Evolutionary conservation across 2,888 invertebrate genomes (phyloP).

Genomic region (Trichopria drosophilae): DNA sequence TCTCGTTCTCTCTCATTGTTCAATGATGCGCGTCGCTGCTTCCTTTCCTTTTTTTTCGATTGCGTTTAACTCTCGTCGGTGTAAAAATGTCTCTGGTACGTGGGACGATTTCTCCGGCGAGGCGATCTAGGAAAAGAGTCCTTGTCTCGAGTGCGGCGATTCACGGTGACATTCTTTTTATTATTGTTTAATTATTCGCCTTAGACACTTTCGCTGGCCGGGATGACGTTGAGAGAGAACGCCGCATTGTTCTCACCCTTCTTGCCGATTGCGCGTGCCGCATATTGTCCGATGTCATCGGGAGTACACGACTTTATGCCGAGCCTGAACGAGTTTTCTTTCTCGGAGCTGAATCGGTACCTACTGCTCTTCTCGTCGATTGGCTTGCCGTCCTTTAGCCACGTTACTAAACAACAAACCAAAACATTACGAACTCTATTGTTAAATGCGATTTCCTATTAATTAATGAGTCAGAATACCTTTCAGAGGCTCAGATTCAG

Average conservation of each 20-base stretch:
- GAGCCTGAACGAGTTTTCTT: constrained; percentile 76
- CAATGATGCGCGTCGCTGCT: no score
- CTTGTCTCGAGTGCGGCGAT: no score
- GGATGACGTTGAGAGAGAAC: constrained; percentile 82
- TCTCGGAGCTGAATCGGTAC: constrained; percentile 82
- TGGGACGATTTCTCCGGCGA: no score
- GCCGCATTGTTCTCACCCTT: constrained; percentile 83
- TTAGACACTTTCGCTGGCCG: constrained; percentile 60
- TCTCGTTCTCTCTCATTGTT: no score
- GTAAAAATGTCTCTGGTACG: no score
- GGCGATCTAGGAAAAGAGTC: no score
- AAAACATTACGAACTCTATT: neutral
- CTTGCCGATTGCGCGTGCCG: constrained; percentile 81
- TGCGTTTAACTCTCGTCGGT: no score
- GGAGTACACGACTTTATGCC: constrained; percentile 75
- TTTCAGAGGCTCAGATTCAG: constrained; percentile 65
- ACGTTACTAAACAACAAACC: constrained; percentile 61
- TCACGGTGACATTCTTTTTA: no score
- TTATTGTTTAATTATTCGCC: no score
- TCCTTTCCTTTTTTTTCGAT: no score
- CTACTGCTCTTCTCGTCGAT: constrained; percentile 78
- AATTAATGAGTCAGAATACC: constrained; percentile 51
- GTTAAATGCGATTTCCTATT: no score
- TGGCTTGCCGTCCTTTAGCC: constrained; percentile 91
- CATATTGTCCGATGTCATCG: constrained; percentile 86